Evolutionary conservation across 1,140 invertebrate species (phyloP), one percentile per base, ranked within the genome.

Genomic region (Dendrolimus punctatus): DNA sequence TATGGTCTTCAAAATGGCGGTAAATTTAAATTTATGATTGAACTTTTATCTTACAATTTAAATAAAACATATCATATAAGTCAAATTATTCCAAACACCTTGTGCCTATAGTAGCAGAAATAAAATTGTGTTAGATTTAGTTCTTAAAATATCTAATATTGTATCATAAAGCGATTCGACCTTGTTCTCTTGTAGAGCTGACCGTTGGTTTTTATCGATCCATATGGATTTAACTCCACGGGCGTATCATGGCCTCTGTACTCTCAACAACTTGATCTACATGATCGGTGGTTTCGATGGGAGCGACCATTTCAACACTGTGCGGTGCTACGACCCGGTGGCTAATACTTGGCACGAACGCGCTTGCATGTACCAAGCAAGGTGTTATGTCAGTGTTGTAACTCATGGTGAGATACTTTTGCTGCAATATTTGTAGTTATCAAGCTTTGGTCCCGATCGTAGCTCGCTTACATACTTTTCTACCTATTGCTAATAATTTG

Each of bases 321-420:
- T 93, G 7, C 84, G 91, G 8, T 91, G 90, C 59, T 94, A 91
- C 66, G 88, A 94, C 72, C 91, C 92, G 0, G 78, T 89, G 0
- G 89, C 76, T 0, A 90, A 90, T 55, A 77, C 80, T 2, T 94
- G 93, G 92, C 83, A 80, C 6, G 91, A 94, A 57, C 83, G 89
- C 46, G 91, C 92, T 1, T 93, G 92, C 77, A 94, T 95, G 93
- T 90, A 93, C 68, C 90, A 91, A 58, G 89, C 90, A 0, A 79
- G 93, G 42, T 94, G 93, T 76, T 94, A 94, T 69, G 93, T 95
- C 47, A 95, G 93, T 74, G 91, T 93, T 8, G 93, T 93, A 9
- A 88, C 89, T 5, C 87, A 91, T 43, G 89, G 90, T 91, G 46
- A 80, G 64, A 47, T 53, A 4, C 5, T 43, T 55, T 48, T 44